Conservation (phyloP, 2,797 vertebrate genomes). For the Capromys pilorides region DNA sequence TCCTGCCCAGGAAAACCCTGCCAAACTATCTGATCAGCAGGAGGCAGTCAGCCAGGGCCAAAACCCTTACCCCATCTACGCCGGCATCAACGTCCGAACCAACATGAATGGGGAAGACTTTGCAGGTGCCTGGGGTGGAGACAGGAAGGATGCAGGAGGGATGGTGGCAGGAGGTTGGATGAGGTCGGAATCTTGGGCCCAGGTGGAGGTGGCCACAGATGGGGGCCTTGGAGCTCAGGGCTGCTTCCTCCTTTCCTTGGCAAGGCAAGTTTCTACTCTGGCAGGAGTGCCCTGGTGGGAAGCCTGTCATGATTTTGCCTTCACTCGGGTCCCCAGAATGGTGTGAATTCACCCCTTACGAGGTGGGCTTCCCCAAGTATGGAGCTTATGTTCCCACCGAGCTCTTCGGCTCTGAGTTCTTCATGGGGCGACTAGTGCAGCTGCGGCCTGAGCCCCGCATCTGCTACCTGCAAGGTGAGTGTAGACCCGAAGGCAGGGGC, state of each 20-base stretch:
- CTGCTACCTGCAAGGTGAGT: constrained; percentile 87
- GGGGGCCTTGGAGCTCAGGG: neutral
- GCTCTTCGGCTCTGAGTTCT: constrained; percentile 88
- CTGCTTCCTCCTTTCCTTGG: neutral
- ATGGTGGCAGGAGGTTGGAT: too few species aligned
- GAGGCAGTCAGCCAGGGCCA: constrained; percentile 84
- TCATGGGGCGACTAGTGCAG: constrained; percentile 86
- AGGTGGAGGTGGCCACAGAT: neutral
- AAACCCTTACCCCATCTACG: constrained; percentile 89
- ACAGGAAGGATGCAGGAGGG: neutral
- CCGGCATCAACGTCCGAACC: constrained; percentile 85
- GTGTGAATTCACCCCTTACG: constrained; percentile 89
- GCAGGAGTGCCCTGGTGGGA: neutral
- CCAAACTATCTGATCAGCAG: constrained; percentile 88
- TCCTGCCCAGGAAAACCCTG: constrained; percentile 83
- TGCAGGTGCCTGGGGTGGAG: constrained; percentile 82
- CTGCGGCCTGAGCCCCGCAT: constrained; percentile 85
- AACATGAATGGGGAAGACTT: constrained; percentile 84
- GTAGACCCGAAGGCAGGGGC: neutral
- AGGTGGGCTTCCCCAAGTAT: constrained; percentile 88
- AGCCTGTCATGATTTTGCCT: neutral
- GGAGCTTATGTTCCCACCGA: constrained; percentile 86
- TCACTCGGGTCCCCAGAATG: constrained; percentile 83
- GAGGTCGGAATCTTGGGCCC: neutral
- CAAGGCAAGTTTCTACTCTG: neutral